A percentile compares a stretch with the other conserved stretches of the same genome.
These are phyloP conservation scores for Eutolmus rufibarbis DNA, from an alignment of 2,888 invertebrate genomes.

Conservation along the genomic window DNA sequence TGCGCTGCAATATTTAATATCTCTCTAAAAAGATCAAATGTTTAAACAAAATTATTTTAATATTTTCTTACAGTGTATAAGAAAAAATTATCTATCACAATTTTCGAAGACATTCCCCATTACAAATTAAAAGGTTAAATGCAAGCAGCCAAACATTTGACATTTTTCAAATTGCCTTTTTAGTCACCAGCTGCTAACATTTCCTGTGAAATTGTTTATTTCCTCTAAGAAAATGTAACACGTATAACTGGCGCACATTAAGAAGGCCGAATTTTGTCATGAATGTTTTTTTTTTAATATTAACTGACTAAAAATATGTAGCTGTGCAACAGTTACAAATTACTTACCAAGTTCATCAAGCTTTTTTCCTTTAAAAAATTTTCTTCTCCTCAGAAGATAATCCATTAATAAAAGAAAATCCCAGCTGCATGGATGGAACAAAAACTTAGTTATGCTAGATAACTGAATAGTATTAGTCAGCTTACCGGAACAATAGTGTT, in stretches of 20 bases:
- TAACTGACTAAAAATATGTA: not conserved
- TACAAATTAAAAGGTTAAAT: not conserved
- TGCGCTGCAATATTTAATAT: no score
- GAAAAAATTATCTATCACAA: not conserved
- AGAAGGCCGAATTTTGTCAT: not conserved
- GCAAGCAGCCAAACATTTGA: not conserved
- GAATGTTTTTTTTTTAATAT: not conserved
- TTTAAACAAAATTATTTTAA: no score
- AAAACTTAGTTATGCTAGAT: not conserved
- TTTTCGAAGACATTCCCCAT: not conserved
- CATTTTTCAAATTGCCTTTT: not conserved
- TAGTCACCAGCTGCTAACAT: not conserved
- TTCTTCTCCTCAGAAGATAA: not conserved
- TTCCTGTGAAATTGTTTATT: not conserved
- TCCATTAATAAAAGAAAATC: not conserved
- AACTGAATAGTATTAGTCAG: not conserved
- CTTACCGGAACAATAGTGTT: not conserved
- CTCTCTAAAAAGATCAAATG: no score
- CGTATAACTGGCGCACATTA: not conserved
- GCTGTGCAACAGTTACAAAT: not conserved
- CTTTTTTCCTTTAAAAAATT: not conserved
- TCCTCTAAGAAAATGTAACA: not conserved
- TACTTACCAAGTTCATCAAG: not conserved
- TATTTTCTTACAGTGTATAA: not conserved
- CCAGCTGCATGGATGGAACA: not conserved